Percentiles rank a stretch among this genome's conserved stretches.
Conservation (phyloP, 2,797 vertebrate species). For the Nyctibius grandis region DNA sequence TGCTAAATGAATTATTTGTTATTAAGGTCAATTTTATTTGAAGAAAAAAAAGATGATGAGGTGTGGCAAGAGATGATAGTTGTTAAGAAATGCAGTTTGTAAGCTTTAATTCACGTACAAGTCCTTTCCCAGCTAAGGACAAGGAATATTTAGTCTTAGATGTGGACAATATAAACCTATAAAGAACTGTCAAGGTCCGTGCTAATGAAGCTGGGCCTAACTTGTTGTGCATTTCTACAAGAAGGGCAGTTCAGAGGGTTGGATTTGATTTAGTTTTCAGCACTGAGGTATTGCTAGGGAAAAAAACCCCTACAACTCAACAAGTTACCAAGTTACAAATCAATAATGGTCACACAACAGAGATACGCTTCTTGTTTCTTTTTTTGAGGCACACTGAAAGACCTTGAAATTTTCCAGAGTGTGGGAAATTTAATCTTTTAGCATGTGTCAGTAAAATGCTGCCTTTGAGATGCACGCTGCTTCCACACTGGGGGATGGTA, state of each 20-base stretch:
- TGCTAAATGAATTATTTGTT: not conserved
- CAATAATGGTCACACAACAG: not conserved
- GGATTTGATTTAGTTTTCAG: not conserved
- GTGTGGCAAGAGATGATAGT: not conserved
- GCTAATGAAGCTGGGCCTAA: not conserved
- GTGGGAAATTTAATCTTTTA: not conserved
- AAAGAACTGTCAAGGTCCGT: not conserved
- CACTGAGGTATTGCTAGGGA: not conserved
- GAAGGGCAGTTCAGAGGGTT: not conserved
- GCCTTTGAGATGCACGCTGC: not conserved
- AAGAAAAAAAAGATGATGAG: not conserved
- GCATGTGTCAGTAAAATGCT: not conserved
- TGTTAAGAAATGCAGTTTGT: not conserved
- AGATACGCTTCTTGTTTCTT: not conserved
- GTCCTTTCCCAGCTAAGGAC: not conserved
- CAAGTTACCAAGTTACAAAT: not conserved
- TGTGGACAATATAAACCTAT: not conserved
- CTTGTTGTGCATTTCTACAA: not conserved
- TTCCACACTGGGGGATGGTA: not conserved
- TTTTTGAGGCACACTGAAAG: not conserved
- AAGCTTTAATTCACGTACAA: not conserved
- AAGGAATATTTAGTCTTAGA: not conserved
- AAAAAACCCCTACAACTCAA: not conserved
- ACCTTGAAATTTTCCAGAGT: not conserved
- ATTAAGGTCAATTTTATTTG: not conserved